These are phyloP conservation scores for Eufriesea mexicana DNA, from an alignment of 1,140 invertebrate species.

Conservation along the genomic window DNA sequence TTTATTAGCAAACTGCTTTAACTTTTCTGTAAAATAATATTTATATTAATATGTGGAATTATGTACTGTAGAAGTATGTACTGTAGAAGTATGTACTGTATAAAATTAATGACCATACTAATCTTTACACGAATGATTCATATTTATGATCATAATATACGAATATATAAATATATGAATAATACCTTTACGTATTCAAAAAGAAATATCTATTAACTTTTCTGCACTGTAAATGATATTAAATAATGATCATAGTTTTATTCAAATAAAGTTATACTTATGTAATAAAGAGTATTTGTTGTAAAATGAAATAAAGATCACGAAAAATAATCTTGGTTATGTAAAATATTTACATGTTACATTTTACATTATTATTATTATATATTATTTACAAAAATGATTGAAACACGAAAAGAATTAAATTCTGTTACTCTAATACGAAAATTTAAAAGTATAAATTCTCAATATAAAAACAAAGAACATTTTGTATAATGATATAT, in stretches of 20 bases:
- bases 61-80: neutral
- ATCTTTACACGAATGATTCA: neutral
- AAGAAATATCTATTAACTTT: neutral
- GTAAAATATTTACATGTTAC: neutral
- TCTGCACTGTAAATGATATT: neutral
- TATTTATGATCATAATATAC: neutral
- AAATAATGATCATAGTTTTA: neutral
- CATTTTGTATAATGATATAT: neutral
- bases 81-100: neutral
- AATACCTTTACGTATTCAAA: neutral
- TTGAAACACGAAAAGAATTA: neutral
- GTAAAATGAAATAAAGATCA: neutral
- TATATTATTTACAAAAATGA: neutral
- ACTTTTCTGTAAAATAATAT: slow-evolving; percentile 4
- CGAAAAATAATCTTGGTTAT: neutral
- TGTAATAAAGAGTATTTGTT: too few species aligned
- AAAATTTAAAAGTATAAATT: slow-evolving; percentile 8
- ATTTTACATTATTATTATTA: neutral
- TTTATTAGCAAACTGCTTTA: neutral
- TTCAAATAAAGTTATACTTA: neutral
- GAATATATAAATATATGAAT: neutral
- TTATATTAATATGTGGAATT: neutral
- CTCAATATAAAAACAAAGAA: neutral
- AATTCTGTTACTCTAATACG: neutral
- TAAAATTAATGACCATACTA: neutral